A percentile compares a stretch with the other conserved stretches of the same genome.
These are phyloP conservation scores for Struthio camelus DNA, from an alignment of 2,113 vertebrate genomes.

Conservation along the genomic window DNA sequence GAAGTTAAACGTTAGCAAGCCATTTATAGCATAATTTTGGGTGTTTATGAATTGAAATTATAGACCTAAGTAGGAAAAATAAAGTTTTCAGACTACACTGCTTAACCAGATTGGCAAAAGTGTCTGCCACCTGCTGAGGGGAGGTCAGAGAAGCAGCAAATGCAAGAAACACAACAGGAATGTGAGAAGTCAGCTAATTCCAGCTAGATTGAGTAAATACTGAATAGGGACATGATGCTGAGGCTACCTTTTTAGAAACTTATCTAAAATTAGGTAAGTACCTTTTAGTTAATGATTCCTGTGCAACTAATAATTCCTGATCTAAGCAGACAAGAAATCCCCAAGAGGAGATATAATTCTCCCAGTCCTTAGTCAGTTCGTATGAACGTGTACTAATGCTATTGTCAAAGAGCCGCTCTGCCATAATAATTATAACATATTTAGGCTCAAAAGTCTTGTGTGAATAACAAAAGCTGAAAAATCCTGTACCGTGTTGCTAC, in stretches of 20 bases:
- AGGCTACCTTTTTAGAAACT: not conserved
- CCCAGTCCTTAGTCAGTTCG: not conserved
- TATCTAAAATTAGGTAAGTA: too few species aligned
- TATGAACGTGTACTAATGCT: rapidly evolving
- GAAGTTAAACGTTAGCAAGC: not conserved
- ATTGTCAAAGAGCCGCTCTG: rapidly evolving
- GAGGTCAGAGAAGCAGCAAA: not conserved
- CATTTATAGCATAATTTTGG: not conserved
- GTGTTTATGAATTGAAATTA: not conserved
- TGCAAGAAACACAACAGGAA: not conserved
- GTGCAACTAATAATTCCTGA: not conserved
- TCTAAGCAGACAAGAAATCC: not conserved
- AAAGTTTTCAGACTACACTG: not conserved
- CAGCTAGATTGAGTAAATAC: not conserved
- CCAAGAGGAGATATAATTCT: not conserved
- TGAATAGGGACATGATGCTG: not conserved
- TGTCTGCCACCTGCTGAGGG: not conserved
- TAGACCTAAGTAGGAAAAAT: not conserved
- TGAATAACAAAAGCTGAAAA: not conserved
- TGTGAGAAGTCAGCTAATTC: not conserved
- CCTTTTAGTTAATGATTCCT: not conserved
- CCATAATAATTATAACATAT: not conserved
- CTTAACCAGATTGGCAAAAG: not conserved
- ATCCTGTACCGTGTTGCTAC: not conserved
- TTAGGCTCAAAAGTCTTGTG: not conserved